phyloP scores from a whole-genome alignment of 1,140 invertebrate genomes.

The Dreissena polymorpha region DNA sequence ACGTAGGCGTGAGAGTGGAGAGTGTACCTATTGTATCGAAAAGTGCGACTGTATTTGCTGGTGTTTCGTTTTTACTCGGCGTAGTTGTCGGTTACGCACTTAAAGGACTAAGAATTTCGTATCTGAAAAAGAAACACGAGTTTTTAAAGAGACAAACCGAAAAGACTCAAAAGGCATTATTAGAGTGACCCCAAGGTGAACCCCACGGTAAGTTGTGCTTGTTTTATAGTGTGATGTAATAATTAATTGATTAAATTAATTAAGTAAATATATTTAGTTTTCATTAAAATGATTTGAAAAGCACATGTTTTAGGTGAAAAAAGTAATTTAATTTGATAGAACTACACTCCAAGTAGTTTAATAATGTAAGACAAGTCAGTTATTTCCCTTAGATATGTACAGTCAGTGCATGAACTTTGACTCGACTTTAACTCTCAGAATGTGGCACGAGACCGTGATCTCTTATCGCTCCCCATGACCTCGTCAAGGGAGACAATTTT shows the following conservation, averaged over 20 bases:
- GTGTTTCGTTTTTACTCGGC: constrained; percentile 41
- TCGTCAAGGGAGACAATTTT: too few species aligned
- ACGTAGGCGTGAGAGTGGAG: constrained; percentile 21
- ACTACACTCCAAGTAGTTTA: background rate
- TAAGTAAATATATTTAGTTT: too few species aligned
- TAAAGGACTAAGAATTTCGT: constrained; percentile 26
- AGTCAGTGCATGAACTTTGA: too few species aligned
- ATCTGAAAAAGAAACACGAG: constrained; percentile 55
- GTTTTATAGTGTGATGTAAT: background rate
- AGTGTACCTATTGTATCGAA: constrained; percentile 4
- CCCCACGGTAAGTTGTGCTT: constrained; percentile 11
- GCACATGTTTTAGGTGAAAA: too few species aligned
- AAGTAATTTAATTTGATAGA: too few species aligned
- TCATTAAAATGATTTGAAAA: too few species aligned
- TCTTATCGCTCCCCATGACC: too few species aligned
- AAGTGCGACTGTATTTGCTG: constrained; percentile 42
- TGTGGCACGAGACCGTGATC: too few species aligned
- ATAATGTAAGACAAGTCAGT: background rate
- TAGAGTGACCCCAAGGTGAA: constrained; percentile 12
- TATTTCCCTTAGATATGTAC: background rate
- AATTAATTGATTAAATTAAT: background rate
- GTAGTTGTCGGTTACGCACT: constrained; percentile 31
- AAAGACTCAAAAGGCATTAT: constrained; percentile 32
- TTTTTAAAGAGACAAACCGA: constrained; percentile 42
- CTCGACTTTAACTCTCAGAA: too few species aligned